Evolutionary conservation across 2,888 invertebrate genomes (phyloP).

Genomic region (Steinernema scapterisci): DNA sequence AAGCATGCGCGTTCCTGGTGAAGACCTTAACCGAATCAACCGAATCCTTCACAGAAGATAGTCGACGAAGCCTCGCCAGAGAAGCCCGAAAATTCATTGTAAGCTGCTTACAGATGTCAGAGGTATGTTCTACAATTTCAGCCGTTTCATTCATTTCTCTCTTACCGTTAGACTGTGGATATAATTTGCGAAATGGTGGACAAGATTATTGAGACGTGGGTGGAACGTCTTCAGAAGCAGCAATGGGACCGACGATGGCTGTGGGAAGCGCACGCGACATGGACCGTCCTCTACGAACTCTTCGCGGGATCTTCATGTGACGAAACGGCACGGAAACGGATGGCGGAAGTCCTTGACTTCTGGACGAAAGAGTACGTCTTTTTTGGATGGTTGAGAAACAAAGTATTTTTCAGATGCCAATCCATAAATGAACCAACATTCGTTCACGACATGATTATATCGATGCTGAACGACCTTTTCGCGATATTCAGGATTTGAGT

Average conservation of each 20-base stretch:
- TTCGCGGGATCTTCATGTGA: neutral
- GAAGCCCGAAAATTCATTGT: neutral
- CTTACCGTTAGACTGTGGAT: neutral
- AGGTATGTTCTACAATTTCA: neutral
- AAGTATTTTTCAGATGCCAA: neutral
- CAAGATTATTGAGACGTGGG: neutral
- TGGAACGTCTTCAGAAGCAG: neutral
- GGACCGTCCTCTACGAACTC: constrained; percentile 12
- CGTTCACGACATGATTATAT: neutral
- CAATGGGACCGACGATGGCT: neutral
- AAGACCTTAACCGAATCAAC: neutral
- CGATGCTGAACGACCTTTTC: neutral
- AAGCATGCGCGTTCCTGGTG: neutral
- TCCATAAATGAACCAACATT: neutral
- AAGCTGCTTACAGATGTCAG: neutral
- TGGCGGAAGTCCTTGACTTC: neutral
- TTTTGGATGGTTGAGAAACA: neutral
- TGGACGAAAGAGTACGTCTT: neutral
- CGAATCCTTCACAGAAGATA: neutral
- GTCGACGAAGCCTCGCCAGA: neutral
- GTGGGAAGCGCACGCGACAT: neutral
- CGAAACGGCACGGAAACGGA: neutral
- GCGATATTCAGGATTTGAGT: neutral
- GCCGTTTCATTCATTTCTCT: neutral
- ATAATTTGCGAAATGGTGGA: constrained; percentile 7